phyloP scores from a whole-genome alignment of 2,113 vertebrate species.

The Sturnus vulgaris region DNA sequence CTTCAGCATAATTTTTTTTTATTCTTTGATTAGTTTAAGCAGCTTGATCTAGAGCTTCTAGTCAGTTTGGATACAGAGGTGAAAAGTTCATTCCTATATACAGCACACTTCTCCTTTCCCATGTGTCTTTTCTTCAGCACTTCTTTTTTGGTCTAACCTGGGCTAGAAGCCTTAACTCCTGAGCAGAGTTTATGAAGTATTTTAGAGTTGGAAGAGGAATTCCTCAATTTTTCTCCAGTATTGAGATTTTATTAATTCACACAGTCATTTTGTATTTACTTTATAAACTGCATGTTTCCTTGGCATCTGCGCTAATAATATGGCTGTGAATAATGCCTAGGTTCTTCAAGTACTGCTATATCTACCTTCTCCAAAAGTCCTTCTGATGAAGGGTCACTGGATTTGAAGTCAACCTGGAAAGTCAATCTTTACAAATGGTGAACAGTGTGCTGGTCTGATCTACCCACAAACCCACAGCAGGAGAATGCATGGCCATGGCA shows the following conservation, averaged over 20 bases:
- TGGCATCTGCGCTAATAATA: background rate
- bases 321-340: background rate
- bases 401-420: background rate
- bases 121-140: background rate
- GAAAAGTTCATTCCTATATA: background rate
- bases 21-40: background rate
- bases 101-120: background rate
- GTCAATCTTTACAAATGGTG: background rate
- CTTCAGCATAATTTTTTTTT: background rate
- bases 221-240: background rate
- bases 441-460: background rate
- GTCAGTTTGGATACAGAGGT: background rate
- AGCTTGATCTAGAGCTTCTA: background rate
- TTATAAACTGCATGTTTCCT: background rate
- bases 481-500: background rate
- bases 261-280: background rate
- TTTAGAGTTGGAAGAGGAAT: background rate
- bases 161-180: background rate
- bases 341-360: background rate
- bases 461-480: background rate
- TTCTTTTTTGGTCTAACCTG: background rate
- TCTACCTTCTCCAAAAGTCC: background rate
- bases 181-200: background rate
- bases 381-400: background rate
- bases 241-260: background rate